Conservation (phyloP, 2,888 invertebrate genomes). For the Atherix ibis region DNA sequence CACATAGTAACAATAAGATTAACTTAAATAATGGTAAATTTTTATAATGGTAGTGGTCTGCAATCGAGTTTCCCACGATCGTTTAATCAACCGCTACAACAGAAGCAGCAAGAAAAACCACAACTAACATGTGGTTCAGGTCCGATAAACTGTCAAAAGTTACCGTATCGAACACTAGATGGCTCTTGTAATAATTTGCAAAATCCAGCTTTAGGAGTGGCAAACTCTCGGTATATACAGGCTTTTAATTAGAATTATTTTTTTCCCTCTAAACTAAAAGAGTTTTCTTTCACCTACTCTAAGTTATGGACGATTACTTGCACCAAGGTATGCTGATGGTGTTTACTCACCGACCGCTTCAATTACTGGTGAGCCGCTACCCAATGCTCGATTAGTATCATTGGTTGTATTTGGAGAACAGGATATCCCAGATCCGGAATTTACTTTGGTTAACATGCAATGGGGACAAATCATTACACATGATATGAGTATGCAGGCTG, state of each 20-base stretch:
- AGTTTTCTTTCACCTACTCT: neutral
- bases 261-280: no score
- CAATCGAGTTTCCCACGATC: no score
- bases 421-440: constrained; percentile 51
- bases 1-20: no score
- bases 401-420: constrained; percentile 52
- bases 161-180: constrained; percentile 59
- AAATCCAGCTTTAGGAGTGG: constrained; percentile 66
- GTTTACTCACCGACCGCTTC: constrained; percentile 43
- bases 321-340: constrained; percentile 36
- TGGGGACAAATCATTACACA: constrained; percentile 47
- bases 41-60: no score
- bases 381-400: constrained; percentile 55
- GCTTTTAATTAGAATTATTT: no score
- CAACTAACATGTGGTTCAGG: constrained; percentile 24
- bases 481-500: constrained; percentile 37
- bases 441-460: constrained; percentile 53
- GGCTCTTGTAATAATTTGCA: constrained; percentile 88
- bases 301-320: constrained; percentile 31
- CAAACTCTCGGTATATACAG: constrained; percentile 42
- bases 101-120: no score
- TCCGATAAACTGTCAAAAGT: constrained; percentile 23
- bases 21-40: no score
- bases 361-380: constrained; percentile 47
- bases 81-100: no score